Conservation (phyloP, 2,888 invertebrate genomes). For the Hyppa rectilinea region DNA sequence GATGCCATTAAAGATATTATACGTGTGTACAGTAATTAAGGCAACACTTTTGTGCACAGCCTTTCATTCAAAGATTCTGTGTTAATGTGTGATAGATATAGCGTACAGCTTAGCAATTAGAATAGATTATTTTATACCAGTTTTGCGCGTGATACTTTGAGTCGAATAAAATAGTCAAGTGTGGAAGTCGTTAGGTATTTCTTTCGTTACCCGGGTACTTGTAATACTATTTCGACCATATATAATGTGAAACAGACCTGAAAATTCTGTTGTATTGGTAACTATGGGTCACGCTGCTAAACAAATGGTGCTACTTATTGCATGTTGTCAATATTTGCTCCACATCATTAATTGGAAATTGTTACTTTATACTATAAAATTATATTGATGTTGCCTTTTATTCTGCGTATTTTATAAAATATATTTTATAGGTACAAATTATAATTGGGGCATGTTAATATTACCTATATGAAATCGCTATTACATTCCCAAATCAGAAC, state of each 20-base stretch:
- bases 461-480: constrained; percentile 71
- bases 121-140: constrained; percentile 58
- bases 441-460: constrained; percentile 58
- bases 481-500: constrained; percentile 81
- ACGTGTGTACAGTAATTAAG: constrained; percentile 61
- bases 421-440: constrained; percentile 45
- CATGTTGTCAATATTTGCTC: constrained; percentile 50
- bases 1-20: constrained; percentile 80
- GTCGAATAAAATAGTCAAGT: constrained; percentile 40
- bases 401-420: constrained; percentile 50
- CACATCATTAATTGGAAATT: constrained; percentile 47
- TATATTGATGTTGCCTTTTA: constrained; percentile 36
- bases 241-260: constrained; percentile 44
- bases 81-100: constrained; percentile 65
- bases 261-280: constrained; percentile 53
- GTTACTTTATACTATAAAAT: constrained; percentile 31
- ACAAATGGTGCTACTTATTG: constrained; percentile 66
- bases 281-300: constrained; percentile 57
- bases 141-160: constrained; percentile 59
- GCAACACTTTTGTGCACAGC: constrained; percentile 35
- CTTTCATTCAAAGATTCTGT: constrained; percentile 60
- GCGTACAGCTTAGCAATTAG: constrained; percentile 62
- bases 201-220: constrained; percentile 29
- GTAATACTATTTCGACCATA: constrained; percentile 38
- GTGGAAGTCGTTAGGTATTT: constrained; percentile 32